Conservation (phyloP, 1,140 invertebrate genomes). For the Leguminivora glycinivorella region DNA sequence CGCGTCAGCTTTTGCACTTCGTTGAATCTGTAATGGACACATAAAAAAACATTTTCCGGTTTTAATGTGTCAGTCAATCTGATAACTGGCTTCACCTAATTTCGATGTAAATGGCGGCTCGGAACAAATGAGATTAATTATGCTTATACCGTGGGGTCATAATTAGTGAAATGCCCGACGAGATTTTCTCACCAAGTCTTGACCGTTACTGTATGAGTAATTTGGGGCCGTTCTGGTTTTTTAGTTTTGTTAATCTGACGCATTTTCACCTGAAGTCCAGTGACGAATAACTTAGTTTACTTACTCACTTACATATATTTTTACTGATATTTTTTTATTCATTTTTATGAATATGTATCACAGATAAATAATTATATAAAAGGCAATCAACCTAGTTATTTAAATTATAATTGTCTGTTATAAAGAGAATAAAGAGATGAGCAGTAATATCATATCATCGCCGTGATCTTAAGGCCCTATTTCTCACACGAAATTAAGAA, state of each 20-base stretch:
- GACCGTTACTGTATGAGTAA: neutral
- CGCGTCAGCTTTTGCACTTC: constrained; percentile 74
- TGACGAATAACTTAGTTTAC: too few relatives aligned
- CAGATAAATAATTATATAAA: too few relatives aligned
- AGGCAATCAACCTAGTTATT: too few relatives aligned
- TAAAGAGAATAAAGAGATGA: too few relatives aligned
- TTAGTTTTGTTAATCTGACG: too few relatives aligned
- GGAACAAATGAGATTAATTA: constrained; percentile 65
- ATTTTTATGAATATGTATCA: too few relatives aligned
- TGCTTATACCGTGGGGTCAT: constrained; percentile 42
- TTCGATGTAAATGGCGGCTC: constrained; percentile 58
- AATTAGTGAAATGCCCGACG: constrained; percentile 46
- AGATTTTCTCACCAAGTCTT: constrained; percentile 7
- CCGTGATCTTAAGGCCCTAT: neutral
- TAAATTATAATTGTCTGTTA: too few relatives aligned
- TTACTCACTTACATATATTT: too few relatives aligned
- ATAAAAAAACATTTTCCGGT: constrained; percentile 50
- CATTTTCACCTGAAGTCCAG: too few relatives aligned
- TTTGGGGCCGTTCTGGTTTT: neutral
- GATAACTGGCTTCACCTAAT: constrained; percentile 64
- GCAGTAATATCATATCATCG: too few relatives aligned
- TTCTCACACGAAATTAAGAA: constrained; percentile 18
- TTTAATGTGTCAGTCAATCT: constrained; percentile 36
- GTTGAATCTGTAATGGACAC: constrained; percentile 64
- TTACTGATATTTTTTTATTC: too few relatives aligned